Evolutionary conservation across 1,140 invertebrate species (phyloP), one percentile per base, ranked within the genome.

Genomic region (Eulimnadia texana): DNA sequence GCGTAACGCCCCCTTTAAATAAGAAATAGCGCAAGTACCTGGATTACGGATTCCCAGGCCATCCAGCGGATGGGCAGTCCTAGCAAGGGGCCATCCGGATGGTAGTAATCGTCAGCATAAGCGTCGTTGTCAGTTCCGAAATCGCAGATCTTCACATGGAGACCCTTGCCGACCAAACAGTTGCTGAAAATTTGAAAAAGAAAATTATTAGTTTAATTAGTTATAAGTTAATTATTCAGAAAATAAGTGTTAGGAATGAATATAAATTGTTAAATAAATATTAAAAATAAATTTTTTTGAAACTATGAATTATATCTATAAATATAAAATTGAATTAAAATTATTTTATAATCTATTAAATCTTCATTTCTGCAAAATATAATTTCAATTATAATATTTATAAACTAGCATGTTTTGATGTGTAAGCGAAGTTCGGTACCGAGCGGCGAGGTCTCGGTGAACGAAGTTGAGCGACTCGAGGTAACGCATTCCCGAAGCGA

Each of bases 401-500:
- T n/a, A n/a, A n/a, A n/a, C n/a, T n/a, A n/a, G n/a, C n/a, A n/a
- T n/a, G n/a, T n/a, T n/a, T n/a, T n/a, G n/a, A n/a, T n/a, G n/a
- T n/a, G 49, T 23, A 2, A 23, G 49, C 50, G 50, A 60, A 52
- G 11, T 0, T 60, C 24, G n/a, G 59, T 68, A 84, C 83, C 83
- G 84, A 22, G 85, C 82, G 33, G 85, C 84, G 61, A 88, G 74
- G 74, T 89, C 86, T 28, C 85, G 78, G 72, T 89, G 86, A 49
- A 89, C 85, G 68, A 88, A 88, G 73, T 87, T 86, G 50, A 88
- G 74, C 57, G 83, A 81, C 71, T 89, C 85, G 63, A 89, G 74
- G 71, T 88, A 88, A 67, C 83, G 81, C 89, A 93, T 93, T 23
- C 88, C 89, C 13, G 85, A 85, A 2, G 89, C 84, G 66, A 93